Evolutionary conservation across 2,113 vertebrate species (phyloP), one percentile per base, ranked within the genome.

Genomic region (Puffinus mauretanicus): DNA sequence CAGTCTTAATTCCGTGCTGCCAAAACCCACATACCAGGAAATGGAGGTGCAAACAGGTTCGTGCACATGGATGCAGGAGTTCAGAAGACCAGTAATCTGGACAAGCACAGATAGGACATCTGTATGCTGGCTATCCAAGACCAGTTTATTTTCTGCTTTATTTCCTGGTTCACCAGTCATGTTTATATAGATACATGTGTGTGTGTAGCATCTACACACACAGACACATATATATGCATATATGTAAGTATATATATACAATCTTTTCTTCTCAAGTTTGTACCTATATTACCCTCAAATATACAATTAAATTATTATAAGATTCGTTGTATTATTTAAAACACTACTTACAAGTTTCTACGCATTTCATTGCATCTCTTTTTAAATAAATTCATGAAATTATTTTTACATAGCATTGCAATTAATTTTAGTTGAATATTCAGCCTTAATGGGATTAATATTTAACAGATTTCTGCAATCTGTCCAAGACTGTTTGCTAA

Each of bases 381-480:
- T 57, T n/a, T 1, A 90, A 91, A 83, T 8, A 75, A 81, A 60
- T 47, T 16, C 3, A 77, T 69, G 2, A 52, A 44, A 70, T 46
- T 81, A 55, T 83, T 94, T 95, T 86, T 66, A 77, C 36, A 29
- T 32, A 30, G 20, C 5, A 30, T 64, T 62, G 22, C 17, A 86
- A 91, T 83, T 77, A 51, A 69, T 91, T 86, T 81, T 36, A 78
- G 17, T 66, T 75, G 47, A 94, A 81, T 58, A 61, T 81, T 70
- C 64, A 67, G 30, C 25, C 29, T 86, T 52, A 95, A 82, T 78
- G 16, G 24, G 75, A 83, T 84, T 88, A 94, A 66, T 96, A 83
- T 94, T 80, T 66, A 94, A 94, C 42, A 73, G 82, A 78, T 54
- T 91, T 67, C 64, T 88, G 58, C 77, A 92, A 91, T 93, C 69